Conservation (phyloP, 2,797 vertebrate species). For the Mus minutoides region DNA sequence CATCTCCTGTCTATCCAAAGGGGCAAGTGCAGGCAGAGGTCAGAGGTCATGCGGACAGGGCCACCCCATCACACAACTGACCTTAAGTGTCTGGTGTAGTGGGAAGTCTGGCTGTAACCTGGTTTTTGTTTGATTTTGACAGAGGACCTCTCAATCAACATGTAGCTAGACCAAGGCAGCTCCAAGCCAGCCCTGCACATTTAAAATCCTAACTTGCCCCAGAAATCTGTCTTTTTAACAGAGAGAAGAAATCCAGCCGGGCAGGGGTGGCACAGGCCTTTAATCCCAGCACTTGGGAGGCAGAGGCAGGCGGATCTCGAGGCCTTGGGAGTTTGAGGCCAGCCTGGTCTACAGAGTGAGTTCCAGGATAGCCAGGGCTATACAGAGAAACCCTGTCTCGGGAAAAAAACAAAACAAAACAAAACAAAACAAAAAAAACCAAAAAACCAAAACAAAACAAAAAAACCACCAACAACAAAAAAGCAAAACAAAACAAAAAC, state of each 20-base stretch:
- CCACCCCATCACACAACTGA: constrained; percentile 24
- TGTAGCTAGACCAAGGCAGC: too few species aligned
- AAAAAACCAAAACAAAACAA: too few species aligned
- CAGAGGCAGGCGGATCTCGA: not conserved
- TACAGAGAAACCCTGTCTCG: not conserved
- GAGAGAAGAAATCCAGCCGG: constrained; percentile 64
- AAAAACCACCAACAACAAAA: too few species aligned
- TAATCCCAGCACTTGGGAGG: not conserved
- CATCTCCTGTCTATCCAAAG: constrained; percentile 37
- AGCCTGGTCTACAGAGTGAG: not conserved
- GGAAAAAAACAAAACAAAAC: too few species aligned
- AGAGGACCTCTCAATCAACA: too few species aligned
- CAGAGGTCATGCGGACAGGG: constrained; percentile 48
- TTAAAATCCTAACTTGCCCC: not conserved
- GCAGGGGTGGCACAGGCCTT: not conserved
- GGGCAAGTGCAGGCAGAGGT: constrained; percentile 40
- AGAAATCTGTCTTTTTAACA: constrained; percentile 61
- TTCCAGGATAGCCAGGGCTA: not conserved
- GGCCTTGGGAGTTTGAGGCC: not conserved
- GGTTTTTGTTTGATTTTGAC: too few species aligned
- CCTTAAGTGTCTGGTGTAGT: too few species aligned
- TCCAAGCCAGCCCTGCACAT: not conserved
- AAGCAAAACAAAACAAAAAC: too few species aligned
- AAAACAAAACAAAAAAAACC: too few species aligned
- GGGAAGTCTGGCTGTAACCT: too few species aligned